Percentiles rank a stretch among this genome's conserved stretches.
phyloP scores from a whole-genome alignment of 1,140 invertebrate species.

The Teleogryllus occipitalis region DNA sequence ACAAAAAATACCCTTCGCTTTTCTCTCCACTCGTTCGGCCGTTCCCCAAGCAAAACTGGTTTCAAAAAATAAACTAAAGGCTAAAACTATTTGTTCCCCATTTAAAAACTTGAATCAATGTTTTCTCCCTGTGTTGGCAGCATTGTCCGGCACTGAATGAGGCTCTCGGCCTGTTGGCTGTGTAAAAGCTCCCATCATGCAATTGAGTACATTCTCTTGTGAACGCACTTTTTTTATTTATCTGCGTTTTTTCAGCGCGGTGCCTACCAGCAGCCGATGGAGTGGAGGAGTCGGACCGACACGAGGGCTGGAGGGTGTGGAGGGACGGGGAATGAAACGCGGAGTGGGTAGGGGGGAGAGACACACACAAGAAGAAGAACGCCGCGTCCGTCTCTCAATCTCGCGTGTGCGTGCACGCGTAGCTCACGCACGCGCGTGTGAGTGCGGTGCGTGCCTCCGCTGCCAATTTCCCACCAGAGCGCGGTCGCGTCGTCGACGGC shows the following conservation, averaged over 20 bases:
- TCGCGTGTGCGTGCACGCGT: too few relatives aligned
- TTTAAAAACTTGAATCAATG: slow-evolving; percentile 1
- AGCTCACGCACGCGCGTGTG: too few relatives aligned
- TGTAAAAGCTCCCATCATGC: background rate
- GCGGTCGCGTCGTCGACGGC: too few relatives aligned
- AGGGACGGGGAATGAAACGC: too few relatives aligned
- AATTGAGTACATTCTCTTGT: background rate
- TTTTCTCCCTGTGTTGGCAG: background rate
- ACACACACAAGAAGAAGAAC: too few relatives aligned
- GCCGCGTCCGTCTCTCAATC: too few relatives aligned
- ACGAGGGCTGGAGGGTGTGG: too few relatives aligned
- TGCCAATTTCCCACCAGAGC: too few relatives aligned
- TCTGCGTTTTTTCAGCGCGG: background rate
- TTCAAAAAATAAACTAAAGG: background rate
- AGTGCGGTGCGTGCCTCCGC: too few relatives aligned
- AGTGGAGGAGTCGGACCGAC: too few relatives aligned
- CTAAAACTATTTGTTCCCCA: background rate
- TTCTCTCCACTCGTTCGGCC: background rate
- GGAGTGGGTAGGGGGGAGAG: too few relatives aligned
- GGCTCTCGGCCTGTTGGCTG: background rate
- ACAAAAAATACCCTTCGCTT: background rate
- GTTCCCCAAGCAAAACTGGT: background rate
- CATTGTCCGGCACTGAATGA: background rate
- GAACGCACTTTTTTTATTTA: background rate
- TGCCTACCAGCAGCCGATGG: too few relatives aligned